Conservation (phyloP, 2,113 vertebrate genomes). For the Scytalopus superciliaris region DNA sequence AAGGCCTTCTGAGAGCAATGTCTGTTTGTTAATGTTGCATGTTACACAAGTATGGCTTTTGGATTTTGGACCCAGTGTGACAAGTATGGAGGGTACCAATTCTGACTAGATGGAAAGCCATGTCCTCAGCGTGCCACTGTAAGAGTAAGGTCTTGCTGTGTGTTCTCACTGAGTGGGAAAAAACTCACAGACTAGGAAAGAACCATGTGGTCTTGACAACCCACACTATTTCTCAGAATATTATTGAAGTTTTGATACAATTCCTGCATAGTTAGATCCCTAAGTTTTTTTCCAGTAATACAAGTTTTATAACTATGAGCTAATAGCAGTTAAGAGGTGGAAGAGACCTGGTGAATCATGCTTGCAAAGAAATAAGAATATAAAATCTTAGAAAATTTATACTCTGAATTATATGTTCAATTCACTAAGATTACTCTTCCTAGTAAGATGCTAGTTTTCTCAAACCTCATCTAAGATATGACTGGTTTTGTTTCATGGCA, state of each 20-base stretch:
- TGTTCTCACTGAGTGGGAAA: background rate
- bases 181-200: background rate
- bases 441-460: background rate
- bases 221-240: background rate
- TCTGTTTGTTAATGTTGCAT: background rate
- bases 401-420: background rate
- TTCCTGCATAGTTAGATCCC: fast-evolving
- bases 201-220: fast-evolving
- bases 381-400: background rate
- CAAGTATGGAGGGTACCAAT: fast-evolving
- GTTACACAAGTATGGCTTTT: background rate
- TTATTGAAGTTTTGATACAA: background rate
- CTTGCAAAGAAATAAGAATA: background rate
- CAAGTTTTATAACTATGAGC: background rate
- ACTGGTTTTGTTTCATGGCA: background rate
- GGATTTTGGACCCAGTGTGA: background rate
- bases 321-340: background rate
- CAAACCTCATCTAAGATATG: background rate
- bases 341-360: background rate
- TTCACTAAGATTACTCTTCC: background rate
- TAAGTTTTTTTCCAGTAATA: background rate
- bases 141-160: background rate
- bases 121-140: background rate
- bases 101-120: background rate
- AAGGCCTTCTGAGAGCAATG: background rate